Evolutionary conservation across 2,113 vertebrate genomes (phyloP).

Genomic region (Ophthalmolycus amberensis): DNA sequence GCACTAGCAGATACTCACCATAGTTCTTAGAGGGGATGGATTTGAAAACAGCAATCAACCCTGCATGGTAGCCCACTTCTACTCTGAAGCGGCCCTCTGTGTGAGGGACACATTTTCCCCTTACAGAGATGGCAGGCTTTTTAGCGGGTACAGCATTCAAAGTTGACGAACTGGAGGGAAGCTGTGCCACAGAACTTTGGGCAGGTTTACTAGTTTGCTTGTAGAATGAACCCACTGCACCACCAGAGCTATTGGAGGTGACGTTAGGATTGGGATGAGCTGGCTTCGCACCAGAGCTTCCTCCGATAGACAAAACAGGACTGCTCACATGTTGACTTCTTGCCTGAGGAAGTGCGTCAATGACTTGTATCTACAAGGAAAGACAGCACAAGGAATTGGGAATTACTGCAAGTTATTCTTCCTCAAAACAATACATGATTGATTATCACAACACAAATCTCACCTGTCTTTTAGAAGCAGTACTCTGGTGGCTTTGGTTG

Average conservation of each 20-base stretch:
- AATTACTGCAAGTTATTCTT: not conserved
- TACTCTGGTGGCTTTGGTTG: conserved; percentile 15
- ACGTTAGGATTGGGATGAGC: conserved; percentile 39
- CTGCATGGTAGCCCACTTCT: conserved; percentile 88
- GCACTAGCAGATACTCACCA: conserved; percentile 81
- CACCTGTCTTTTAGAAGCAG: conserved; percentile 51
- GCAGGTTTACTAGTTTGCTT: conserved; percentile 58
- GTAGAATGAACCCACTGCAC: conserved; percentile 66
- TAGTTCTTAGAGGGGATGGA: conserved; percentile 90
- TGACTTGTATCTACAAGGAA: conserved; percentile 60
- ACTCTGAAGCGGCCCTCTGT: conserved; percentile 89
- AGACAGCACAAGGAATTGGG: not conserved
- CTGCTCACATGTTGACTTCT: conserved; percentile 38
- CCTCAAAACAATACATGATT: not conserved
- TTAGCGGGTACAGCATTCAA: conserved; percentile 61
- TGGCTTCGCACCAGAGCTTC: conserved; percentile 29
- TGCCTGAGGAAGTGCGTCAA: conserved; percentile 47
- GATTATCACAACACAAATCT: conserved; percentile 9
- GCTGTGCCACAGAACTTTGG: conserved; percentile 39
- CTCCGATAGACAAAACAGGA: conserved; percentile 13
- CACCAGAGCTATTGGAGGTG: conserved; percentile 30
- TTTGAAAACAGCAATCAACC: conserved; percentile 91
- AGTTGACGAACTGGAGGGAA: conserved; percentile 31
- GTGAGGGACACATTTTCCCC: conserved; percentile 86
- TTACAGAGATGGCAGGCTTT: conserved; percentile 72